Base-by-base conservation (phyloP, 1,140 invertebrate genomes). In the Gryllus bimaculatus region DNA sequence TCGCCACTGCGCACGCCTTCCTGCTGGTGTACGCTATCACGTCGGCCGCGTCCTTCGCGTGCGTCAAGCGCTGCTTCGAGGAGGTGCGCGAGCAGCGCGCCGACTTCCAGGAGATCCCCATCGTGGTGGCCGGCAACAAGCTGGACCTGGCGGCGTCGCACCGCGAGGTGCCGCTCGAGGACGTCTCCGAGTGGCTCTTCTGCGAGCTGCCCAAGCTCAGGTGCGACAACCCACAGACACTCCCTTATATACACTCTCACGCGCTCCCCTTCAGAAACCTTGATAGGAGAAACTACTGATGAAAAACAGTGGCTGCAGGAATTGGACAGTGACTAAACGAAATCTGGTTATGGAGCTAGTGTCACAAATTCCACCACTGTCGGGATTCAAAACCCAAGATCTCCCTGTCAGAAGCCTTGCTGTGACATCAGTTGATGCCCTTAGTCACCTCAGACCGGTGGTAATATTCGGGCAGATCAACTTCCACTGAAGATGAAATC, bases 1-100 rank as follows among this genome's bases (percentile, higher is more conserved):
- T 97, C 82, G 93, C 95, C 2, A 96, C 94, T 7, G 95, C 95
- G 8, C 92, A 95, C 85, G 96, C 95, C 10, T 97, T 97, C 84
- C 90, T 97, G 66, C 88, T 97, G 20, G 95, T 97, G 12, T 97
- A 96, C 85, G 91, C 94, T 15, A 90, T 94, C n/a, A 94, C 93
- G 21, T 92, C 92, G 75, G 86, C 87, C 79, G 87, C 90, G 48
- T 94, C 93, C n/a, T 94, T 95, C 83, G 89, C 91, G 78, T 91
- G 90, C 81, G 89, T 95, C 74, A 94, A 94, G 84, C 89, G 91
- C 82, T 93, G 93, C 82, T 94, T 96, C 84, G 92, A 94, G 83
- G 93, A 95, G 86, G 93, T 96, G 73, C 88, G 93, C 81, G 94
- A 95, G 83, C 92, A 94, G 82, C 86, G 93, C 74, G 88, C 89